phyloP scores from a whole-genome alignment of 2,113 vertebrate genomes.

The Procapra przewalskii region DNA sequence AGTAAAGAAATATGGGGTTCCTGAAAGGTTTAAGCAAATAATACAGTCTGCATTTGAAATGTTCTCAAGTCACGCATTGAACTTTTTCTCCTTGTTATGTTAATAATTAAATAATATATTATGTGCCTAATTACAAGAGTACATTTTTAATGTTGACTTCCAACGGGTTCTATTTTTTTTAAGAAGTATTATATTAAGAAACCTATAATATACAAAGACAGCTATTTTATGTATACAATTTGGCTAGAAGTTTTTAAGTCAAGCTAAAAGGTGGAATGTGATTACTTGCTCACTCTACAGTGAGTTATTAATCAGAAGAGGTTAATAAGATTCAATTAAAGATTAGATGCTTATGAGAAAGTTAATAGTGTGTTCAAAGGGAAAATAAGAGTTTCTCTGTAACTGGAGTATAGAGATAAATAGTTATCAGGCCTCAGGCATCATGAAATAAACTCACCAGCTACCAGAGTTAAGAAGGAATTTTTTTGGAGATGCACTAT shows the following conservation, averaged over 20 bases:
- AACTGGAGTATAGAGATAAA: not conserved
- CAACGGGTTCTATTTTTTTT: not conserved
- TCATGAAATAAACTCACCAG: not conserved
- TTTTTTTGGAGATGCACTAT: not conserved
- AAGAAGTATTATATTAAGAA: not conserved
- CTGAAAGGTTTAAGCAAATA: conserved; percentile 59
- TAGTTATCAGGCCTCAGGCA: not conserved
- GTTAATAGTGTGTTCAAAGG: not conserved
- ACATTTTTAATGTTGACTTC: not conserved
- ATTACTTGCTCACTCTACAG: not conserved
- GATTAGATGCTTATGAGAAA: conserved; percentile 37
- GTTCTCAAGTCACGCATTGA: conserved; percentile 17
- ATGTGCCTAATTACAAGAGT: not conserved
- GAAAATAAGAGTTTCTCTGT: not conserved
- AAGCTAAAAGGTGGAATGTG: not conserved
- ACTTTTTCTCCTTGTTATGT: conserved; percentile 33
- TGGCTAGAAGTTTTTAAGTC: conserved; percentile 28
- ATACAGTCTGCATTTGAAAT: not conserved
- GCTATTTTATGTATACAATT: not conserved
- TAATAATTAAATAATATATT: not conserved
- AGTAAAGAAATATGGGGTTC: conserved; percentile 50
- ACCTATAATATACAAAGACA: not conserved
- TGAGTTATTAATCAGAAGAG: conserved; percentile 41
- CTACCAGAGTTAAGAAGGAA: not conserved
- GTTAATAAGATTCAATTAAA: conserved; percentile 56